phyloP scores from a whole-genome alignment of 2,888 invertebrate genomes.

The Zeuzera pyrina region DNA sequence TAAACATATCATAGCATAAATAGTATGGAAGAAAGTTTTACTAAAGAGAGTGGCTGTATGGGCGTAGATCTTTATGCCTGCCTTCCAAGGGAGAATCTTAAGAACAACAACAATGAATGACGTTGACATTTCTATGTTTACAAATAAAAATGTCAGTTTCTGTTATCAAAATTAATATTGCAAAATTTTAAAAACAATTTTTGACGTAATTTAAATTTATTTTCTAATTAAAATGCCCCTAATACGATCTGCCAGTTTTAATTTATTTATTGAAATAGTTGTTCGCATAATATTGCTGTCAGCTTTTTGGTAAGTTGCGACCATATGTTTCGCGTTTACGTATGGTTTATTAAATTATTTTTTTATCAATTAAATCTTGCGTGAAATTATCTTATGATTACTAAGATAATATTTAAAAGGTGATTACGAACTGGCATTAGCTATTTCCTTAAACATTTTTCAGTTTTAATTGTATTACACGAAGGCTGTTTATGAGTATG shows the following conservation, averaged over 20 bases:
- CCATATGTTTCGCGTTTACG: conserved; percentile 26
- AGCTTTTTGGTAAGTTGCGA: conserved; percentile 67
- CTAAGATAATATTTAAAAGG: neutral
- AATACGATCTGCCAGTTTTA: conserved; percentile 55
- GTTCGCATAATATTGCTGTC: conserved; percentile 61
- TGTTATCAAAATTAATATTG: neutral
- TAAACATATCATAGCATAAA: too few species aligned
- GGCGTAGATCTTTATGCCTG: too few species aligned
- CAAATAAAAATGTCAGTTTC: neutral
- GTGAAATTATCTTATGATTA: conserved; percentile 1
- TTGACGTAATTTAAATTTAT: neutral
- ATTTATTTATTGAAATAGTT: conserved; percentile 63
- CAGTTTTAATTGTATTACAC: neutral
- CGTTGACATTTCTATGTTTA: neutral
- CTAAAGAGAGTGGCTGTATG: too few species aligned
- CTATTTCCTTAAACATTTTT: too few species aligned
- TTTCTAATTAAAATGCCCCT: conserved; percentile 42
- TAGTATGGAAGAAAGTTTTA: too few species aligned
- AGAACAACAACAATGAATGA: neutral
- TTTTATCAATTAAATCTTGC: conserved; percentile 9
- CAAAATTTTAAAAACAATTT: neutral
- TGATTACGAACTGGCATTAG: too few species aligned
- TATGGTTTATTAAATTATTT: conserved; percentile 4
- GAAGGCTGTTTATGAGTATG: neutral
- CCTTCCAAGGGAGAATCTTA: neutral